Base-by-base conservation (phyloP, 1,140 invertebrate species). In the Lepeophtheirus salmonis region DNA sequence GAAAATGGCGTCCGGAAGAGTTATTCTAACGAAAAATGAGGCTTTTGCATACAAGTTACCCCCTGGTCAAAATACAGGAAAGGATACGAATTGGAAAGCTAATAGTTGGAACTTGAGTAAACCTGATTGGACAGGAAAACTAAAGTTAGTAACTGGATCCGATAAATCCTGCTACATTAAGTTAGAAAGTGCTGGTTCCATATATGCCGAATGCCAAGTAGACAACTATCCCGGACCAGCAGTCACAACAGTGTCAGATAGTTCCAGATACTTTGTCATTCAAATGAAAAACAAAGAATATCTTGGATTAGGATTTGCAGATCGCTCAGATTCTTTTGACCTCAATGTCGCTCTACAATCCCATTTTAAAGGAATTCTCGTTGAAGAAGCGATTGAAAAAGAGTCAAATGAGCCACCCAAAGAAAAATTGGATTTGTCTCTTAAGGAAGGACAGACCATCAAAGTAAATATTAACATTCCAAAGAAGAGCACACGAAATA, bases 251-350 rank as follows among this genome's bases (percentile, higher is more conserved):
- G 59, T 61, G 20, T 54, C 50, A 10, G 59, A 61, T 23, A 56
- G 48, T 10, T 21, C 17, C 22, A 17, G 59, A 3, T 61, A 61
- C 25, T 61, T 61, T 53, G 59, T 61, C 14, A 61, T 61, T 18
- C 16, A 53, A 25, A 23, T 53, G 14, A 41, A 50, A 10, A 14
- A 13, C 49, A 48, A 63, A 16, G 60, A 54, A 70, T 76, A 76
- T 12, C 74, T 79, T 60, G 78, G 78, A 4, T 72, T 78, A 62
- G 78, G 78, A 23, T 80, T 80, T 69, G 68, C 70, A 48, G 78
- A 80, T 67, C 64, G 78, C 61, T 70, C 75, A n/a, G 78, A 80
- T 67, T 77, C 78, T 2, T 80, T 80, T 69, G 79, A 81, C 68
- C 68, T 81, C n/a, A 79, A 80, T 67, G 78, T 80, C 26, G 68